Conservation (phyloP, 2,888 invertebrate species). For the Caenorhabditis plicata region DNA sequence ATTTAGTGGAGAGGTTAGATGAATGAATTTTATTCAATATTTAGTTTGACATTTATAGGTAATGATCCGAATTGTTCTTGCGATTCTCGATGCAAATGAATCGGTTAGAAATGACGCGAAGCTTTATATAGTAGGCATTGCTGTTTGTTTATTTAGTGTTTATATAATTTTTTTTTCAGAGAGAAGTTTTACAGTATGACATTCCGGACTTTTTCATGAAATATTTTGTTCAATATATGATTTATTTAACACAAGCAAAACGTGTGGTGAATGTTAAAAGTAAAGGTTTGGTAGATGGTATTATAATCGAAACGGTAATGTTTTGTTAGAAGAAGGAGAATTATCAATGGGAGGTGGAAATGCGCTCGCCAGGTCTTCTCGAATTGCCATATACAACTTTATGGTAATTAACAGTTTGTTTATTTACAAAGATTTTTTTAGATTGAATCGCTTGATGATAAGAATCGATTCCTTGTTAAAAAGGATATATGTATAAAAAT, state of each 20-base stretch:
- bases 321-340: conserved; percentile 15
- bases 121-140: conserved; percentile 15
- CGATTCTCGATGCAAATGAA: conserved; percentile 22
- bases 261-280: conserved; percentile 3
- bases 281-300: conserved; percentile 8
- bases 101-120: conserved; percentile 25
- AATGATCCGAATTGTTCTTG: conserved; percentile 32
- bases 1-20: conserved; percentile 21
- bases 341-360: conserved; percentile 24
- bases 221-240: conserved; percentile 29
- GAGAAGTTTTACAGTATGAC: conserved; percentile 25
- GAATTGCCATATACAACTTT: conserved; percentile 33
- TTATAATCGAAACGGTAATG: too few species aligned
- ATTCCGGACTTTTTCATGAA: conserved; percentile 13
- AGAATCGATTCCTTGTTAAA: conserved; percentile 20
- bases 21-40: neutral
- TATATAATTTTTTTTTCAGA: conserved; percentile 2
- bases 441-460: conserved; percentile 27
- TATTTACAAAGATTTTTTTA: neutral
- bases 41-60: conserved; percentile 3
- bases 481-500: conserved; percentile 17
- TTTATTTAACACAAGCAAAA: conserved; percentile 24
- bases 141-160: neutral
- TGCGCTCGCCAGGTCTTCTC: conserved; percentile 14
- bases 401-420: too few species aligned